Evolutionary conservation across 2,113 vertebrate species (phyloP), one percentile per base, ranked within the genome.

Genomic region (Carassius gibelio): DNA sequence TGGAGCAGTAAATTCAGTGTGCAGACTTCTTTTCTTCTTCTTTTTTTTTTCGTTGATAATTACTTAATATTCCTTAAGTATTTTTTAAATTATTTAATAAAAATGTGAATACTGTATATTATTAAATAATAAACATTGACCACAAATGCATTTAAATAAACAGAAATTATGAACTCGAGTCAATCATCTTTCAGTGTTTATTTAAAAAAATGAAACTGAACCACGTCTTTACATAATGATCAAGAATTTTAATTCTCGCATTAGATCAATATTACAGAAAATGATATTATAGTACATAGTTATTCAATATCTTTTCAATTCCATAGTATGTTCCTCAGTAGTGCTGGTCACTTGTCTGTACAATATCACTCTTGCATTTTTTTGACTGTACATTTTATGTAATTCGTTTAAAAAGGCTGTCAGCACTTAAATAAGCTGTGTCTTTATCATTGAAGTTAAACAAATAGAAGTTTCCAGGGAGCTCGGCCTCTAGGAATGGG

Each of bases 241-340:
- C 96, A 96, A 97, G 96, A 95, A 96, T 95, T 98, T 96, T 93
- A 93, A 93, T 95, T 97, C 97, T 96, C 96, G 96, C 95, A 95
- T 97, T 95, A 96, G 96, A 96, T 98, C 97, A 97, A 98, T 95
- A 96, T 99, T 97, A 98, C 97, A 99, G 97, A 98, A 99, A 99
- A 98, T 95, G 94, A 92, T 89, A 90, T 97, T 96, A 98, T 97
- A 96, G 96, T 98, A 98, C 97, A 99, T 96, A 95, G 93, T 96
- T 96, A 95, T 97, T 97, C 95, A 97, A 97, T 96, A 95, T 96
- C 94, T 95, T 95, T 95, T 93, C 95, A 97, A 96, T 97, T 95
- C 97, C 97, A 96, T 91, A 95, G 96, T 98, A 96, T 96, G 96
- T 96, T 96, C 92, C 94, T 95, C 94, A 92, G 89, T 93, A 98